phyloP scores from a whole-genome alignment of 2,113 vertebrate genomes.

The Paedocypris sp. region DNA sequence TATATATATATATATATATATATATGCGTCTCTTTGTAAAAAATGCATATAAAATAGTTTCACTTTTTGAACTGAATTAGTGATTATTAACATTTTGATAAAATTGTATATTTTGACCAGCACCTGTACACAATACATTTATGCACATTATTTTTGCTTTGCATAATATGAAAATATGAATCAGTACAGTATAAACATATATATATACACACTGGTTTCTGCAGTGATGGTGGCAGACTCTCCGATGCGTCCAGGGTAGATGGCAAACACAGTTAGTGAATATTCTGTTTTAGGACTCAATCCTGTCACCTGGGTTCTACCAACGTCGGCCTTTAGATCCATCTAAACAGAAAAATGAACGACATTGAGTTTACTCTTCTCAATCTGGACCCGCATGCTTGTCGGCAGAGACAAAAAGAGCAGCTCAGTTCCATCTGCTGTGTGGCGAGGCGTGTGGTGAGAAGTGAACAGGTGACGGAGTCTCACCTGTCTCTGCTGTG shows the following conservation, averaged over 20 bases:
- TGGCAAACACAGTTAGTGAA: conserved; percentile 59
- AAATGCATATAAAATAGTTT: no score
- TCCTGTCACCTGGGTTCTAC: conserved; percentile 52
- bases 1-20: no score
- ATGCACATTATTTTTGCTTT: not conserved
- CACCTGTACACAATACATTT: no score
- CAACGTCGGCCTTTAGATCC: conserved; percentile 63
- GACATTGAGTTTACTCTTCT: not conserved
- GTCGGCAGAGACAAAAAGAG: not conserved
- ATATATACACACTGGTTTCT: conserved; percentile 64
- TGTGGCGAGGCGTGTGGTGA: not conserved
- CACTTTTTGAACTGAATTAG: no score
- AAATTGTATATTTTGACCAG: no score
- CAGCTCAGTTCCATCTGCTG: not conserved
- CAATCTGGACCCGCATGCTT: not conserved
- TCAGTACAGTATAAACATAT: not conserved
- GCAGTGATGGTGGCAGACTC: conserved; percentile 51
- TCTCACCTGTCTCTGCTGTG: conserved; percentile 60
- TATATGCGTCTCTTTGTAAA: no score
- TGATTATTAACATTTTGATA: no score
- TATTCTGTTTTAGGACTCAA: conserved; percentile 68
- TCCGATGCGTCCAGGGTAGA: conserved; percentile 58
- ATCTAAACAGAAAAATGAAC: conserved; percentile 46
- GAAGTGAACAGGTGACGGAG: not conserved
- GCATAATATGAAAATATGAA: not conserved